Base-by-base conservation (phyloP, 2,888 invertebrate species). In the Drosophila merina region DNA sequence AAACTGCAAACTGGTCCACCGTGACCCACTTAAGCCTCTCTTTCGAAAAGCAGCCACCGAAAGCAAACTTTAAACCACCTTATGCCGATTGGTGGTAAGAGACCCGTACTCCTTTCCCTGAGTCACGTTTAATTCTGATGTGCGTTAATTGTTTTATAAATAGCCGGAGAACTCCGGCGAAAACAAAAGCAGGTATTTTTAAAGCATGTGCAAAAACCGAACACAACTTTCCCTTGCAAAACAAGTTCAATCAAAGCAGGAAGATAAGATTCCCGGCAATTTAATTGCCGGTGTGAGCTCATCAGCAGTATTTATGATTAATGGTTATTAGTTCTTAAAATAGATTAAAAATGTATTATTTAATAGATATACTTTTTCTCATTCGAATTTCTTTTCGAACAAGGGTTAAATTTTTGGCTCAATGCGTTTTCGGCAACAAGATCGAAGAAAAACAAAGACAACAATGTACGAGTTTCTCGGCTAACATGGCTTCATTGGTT, bases 1-100 rank as follows among this genome's bases (percentile, higher is more conserved):
- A 51, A 59, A 26, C 54, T 63, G 33, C 58, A 85, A 84, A 84
- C 84, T 85, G 84, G 84, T 84, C 88, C 79, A 74, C 74, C 73
- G 72, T 84, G 84, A 84, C 84, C 84, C 80, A 84, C 80, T 75
- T 73, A 76, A 36, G 64, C 66, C 51, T 47, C 64, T 64, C 64
- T 51, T 64, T 52, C 66, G 31, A 38, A 64, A 64, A 52, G 26
- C 64, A 55, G 66, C 56, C 60, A 45, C 44, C 56, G 38, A 72
- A 57, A 48, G 64, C 74, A 42, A 54, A 50, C 49, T 10, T 68
- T 68, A 68, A 68, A 44, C 68, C 33, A 26, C 26, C 33, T n/a
- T 8, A 10, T 12, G 42, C 36, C 30, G 28, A 1, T 3, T 47
- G 64, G 38, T 26, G 7, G 28, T 12, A 9, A 50, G 10, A 49